Percentiles rank a stretch among this genome's conserved stretches.
Conservation (phyloP, 2,888 invertebrate species). For the Tachystola acroxantha region DNA sequence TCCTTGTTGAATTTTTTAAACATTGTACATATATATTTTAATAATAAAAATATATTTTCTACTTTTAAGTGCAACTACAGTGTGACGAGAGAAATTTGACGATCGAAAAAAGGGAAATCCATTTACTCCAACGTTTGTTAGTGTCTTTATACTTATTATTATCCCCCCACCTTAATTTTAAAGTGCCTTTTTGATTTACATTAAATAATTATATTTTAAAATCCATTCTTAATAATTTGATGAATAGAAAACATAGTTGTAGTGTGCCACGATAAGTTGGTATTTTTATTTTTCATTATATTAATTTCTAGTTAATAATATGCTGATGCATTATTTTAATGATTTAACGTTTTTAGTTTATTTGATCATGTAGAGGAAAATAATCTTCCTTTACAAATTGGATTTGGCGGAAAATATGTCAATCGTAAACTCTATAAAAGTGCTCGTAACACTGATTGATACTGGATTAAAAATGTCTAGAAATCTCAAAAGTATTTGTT, state of each 20-base stretch:
- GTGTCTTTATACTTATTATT: conserved; percentile 43
- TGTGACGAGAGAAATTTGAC: conserved; percentile 70
- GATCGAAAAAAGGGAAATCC: conserved; percentile 43
- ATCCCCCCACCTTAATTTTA: conserved; percentile 61
- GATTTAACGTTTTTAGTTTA: conserved; percentile 53
- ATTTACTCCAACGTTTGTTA: conserved; percentile 32
- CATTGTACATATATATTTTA: conserved; percentile 62
- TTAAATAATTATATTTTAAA: conserved; percentile 38
- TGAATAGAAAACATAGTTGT: conserved; percentile 36
- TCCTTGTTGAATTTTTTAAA: conserved; percentile 54
- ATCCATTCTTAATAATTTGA: conserved; percentile 43
- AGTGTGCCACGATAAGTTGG: conserved; percentile 37
- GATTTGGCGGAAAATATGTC: conserved; percentile 56
- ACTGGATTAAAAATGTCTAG: conserved; percentile 68
- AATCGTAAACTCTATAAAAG: conserved; percentile 40
- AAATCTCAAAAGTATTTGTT: conserved; percentile 32
- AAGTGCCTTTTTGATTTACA: conserved; percentile 62
- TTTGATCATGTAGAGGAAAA: conserved; percentile 37
- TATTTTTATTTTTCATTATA: conserved; percentile 26
- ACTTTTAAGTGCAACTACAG: conserved; percentile 70
- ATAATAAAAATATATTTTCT: conserved; percentile 53
- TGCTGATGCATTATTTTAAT: conserved; percentile 47
- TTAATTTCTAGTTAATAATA: conserved; percentile 44
- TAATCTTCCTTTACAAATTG: conserved; percentile 36
- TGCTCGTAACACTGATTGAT: conserved; percentile 62